Percentiles rank a stretch among this genome's conserved stretches.
These are phyloP conservation scores for Patella vulgata DNA, from an alignment of 1,140 invertebrate genomes.

Conservation along the genomic window DNA sequence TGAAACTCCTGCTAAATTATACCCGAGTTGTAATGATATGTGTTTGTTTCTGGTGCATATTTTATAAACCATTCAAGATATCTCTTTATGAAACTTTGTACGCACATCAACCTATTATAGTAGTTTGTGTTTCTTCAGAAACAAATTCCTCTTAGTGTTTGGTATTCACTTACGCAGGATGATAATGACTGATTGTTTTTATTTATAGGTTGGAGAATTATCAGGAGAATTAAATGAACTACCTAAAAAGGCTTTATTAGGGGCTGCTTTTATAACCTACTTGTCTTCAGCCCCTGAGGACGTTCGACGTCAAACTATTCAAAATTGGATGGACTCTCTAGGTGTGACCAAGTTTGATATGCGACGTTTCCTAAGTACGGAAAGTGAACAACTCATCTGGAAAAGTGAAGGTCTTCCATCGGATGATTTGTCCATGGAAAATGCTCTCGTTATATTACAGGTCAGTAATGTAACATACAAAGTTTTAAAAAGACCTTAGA, in stretches of 20 bases:
- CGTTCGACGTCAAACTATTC: constrained; percentile 71
- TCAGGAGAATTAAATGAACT: constrained; percentile 69
- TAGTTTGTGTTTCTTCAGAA: too few relatives aligned
- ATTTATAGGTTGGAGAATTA: constrained; percentile 60
- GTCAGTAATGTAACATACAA: constrained; percentile 62
- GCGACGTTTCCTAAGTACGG: constrained; percentile 77
- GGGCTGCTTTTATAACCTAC: constrained; percentile 83
- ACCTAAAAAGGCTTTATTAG: constrained; percentile 75
- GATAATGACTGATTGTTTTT: too few relatives aligned
- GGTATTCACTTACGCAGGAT: too few relatives aligned
- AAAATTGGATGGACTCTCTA: constrained; percentile 71
- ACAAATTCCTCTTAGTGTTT: too few relatives aligned
- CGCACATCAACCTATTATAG: too few relatives aligned
- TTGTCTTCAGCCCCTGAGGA: constrained; percentile 77
- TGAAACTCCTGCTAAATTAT: too few relatives aligned
- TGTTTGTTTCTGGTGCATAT: too few relatives aligned
- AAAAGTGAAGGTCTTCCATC: constrained; percentile 84
- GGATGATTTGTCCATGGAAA: constrained; percentile 83
- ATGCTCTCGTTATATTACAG: constrained; percentile 82
- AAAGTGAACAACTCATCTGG: constrained; percentile 88
- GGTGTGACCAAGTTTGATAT: constrained; percentile 74
- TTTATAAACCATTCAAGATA: too few relatives aligned
- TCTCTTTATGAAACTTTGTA: too few relatives aligned
- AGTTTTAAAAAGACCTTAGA: not conserved
- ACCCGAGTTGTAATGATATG: too few relatives aligned